A percentile compares a stretch with the other conserved stretches of the same genome.
Conservation (phyloP, 2,113 vertebrate genomes). For the Arenaria interpres region DNA sequence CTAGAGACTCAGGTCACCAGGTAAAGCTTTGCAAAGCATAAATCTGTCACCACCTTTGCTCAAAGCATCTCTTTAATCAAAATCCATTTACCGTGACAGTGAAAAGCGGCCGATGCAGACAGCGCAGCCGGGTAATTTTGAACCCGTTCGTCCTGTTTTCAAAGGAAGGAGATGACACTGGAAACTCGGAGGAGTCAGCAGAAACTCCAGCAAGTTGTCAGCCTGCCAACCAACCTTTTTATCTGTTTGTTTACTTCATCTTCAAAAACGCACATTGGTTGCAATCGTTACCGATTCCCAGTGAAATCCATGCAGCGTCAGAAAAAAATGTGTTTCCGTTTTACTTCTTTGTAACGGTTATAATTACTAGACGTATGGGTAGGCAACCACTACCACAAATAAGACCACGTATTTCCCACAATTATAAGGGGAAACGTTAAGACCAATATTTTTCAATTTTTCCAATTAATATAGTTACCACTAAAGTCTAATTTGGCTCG, state of each 20-base stretch:
- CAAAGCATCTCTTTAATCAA: conserved; percentile 48
- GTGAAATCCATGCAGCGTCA: neutral
- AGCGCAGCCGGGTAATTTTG: conserved; percentile 17
- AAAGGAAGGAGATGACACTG: conserved; percentile 23
- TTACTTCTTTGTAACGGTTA: neutral
- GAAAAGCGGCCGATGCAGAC: neutral
- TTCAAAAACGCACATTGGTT: neutral
- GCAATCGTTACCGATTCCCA: neutral
- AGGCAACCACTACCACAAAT: neutral
- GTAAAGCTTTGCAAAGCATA: conserved; percentile 42
- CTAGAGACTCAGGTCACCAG: conserved; percentile 37
- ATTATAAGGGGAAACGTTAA: neutral
- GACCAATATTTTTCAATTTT: neutral
- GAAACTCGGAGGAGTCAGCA: conserved; percentile 57
- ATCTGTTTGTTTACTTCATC: conserved; percentile 36
- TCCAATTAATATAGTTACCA: neutral
- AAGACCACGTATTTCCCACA: neutral
- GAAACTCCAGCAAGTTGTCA: conserved; percentile 35
- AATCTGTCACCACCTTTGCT: conserved; percentile 30
- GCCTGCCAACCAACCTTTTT: conserved; percentile 27
- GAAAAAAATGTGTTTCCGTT: neutral
- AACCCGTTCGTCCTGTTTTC: conserved; percentile 47
- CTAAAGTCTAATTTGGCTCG: neutral
- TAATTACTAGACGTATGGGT: neutral
- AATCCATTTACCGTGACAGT: conserved; percentile 45